Evolutionary conservation across 2,797 vertebrate species (phyloP), one percentile per base, ranked within the genome.

Genomic region (Tapera naevia): DNA sequence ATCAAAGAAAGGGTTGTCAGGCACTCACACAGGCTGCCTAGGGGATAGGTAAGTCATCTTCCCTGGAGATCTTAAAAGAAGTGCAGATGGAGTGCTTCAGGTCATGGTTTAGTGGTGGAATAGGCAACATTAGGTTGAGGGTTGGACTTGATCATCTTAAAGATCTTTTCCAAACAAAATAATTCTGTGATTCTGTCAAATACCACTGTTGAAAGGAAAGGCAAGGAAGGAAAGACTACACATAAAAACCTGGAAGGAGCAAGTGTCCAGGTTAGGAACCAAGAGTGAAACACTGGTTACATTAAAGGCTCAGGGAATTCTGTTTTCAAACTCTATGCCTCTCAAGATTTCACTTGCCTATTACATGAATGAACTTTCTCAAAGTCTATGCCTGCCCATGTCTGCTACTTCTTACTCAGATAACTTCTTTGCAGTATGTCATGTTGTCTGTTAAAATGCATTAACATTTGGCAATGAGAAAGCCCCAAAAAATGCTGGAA

Each of bases 381-480:
- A 65, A 11, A 7, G 25, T 71, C 80, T 23, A n/a, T 64, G 24
- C 23, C 51, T 50, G 39, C 13, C 27, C 2, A 0, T 2, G 8
- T 43, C 74, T 58, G 66, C 51, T 82, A 3, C 30, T 79, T 62
- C 69, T 73, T 74, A 46, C 57, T 64, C 48, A 71, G 45, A 28
- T 58, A 50, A 37, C 6, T 12, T 41, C 54, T 66, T 7, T 56
- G 48, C 45, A 41, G 60, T 51, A 25, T 54, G 53, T 32, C 25
- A 12, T 53, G 23, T 60, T 53, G 23, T 60, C 71, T 70, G 45
- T 37, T 37, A 33, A 23, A 48, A 80, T 60, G 37, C 32, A 37
- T 48, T 76, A 73, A 13, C 30, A 56, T 65, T 89, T 66, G 46
- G 33, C 30, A 66, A 23, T 2, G 19, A 80, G 69, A 67, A 80